These are phyloP conservation scores for Troglohyphantes excavatus DNA, from an alignment of 2,888 invertebrate genomes.

Conservation along the genomic window DNA sequence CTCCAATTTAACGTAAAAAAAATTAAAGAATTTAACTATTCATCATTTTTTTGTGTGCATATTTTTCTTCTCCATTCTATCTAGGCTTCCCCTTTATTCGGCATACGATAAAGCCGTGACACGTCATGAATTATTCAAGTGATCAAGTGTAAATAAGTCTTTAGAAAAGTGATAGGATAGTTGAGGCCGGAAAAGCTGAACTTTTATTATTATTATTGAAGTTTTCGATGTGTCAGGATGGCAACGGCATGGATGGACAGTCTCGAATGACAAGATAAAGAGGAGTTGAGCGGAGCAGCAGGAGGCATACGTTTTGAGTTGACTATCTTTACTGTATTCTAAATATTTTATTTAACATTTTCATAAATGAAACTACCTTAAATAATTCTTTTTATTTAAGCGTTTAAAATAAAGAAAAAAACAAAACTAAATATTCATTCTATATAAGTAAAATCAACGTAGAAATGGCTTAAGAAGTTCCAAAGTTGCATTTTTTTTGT, in stretches of 20 bases:
- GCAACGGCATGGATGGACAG: conserved; percentile 17
- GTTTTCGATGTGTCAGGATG: conserved; percentile 37
- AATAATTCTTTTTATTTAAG: too few species aligned
- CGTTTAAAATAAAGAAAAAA: too few species aligned
- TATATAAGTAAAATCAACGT: too few species aligned
- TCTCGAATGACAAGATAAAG: neutral
- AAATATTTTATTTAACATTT: too few species aligned
- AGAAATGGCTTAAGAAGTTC: too few species aligned
- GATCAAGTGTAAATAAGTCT: conserved; percentile 19
- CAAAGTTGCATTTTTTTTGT: too few species aligned
- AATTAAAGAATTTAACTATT: neutral
- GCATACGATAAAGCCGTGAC: neutral
- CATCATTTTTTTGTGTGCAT: neutral
- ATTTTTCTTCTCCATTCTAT: neutral
- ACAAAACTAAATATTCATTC: too few species aligned
- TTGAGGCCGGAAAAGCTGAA: conserved; percentile 24
- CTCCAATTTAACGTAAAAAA: neutral
- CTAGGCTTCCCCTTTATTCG: neutral
- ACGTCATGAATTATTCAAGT: conserved; percentile 44
- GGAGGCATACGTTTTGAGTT: too few species aligned
- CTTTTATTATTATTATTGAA: conserved; percentile 15
- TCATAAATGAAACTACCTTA: too few species aligned
- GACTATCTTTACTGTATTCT: too few species aligned
- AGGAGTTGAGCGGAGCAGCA: neutral
- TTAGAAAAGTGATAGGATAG: conserved; percentile 53